Percentiles rank a stretch among this genome's conserved stretches.
These are phyloP conservation scores for Trichonephila clavipes DNA, from an alignment of 1,140 invertebrate genomes.

Conservation along the genomic window DNA sequence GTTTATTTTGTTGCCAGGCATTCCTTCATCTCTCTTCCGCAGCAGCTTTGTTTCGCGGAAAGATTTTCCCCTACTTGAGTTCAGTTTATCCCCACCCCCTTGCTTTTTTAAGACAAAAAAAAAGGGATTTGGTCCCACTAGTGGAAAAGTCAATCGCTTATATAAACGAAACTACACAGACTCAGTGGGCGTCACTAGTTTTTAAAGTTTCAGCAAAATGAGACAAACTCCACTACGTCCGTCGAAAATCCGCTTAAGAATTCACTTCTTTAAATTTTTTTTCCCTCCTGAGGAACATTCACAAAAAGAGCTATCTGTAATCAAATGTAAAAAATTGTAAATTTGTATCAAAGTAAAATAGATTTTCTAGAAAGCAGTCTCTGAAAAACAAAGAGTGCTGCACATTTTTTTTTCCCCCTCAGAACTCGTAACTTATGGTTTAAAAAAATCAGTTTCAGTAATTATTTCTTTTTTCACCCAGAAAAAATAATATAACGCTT, in stretches of 20 bases:
- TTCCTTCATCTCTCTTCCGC: conserved; percentile 47
- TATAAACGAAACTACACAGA: conserved; percentile 51
- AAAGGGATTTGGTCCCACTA: conserved; percentile 31
- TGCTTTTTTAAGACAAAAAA: background rate
- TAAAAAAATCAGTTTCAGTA: too few species aligned
- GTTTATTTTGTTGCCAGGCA: conserved; percentile 28
- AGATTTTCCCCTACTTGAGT: background rate
- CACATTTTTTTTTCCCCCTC: too few species aligned
- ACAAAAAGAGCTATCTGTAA: too few species aligned
- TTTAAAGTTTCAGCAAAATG: background rate
- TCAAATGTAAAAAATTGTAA: too few species aligned
- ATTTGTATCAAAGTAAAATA: too few species aligned
- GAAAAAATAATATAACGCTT: too few species aligned
- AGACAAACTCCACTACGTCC: background rate
- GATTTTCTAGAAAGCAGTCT: too few species aligned
- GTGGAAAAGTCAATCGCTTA: conserved; percentile 62
- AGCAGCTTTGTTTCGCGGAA: conserved; percentile 26
- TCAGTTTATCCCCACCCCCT: background rate
- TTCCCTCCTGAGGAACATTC: too few species aligned
- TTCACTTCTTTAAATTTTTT: background rate
- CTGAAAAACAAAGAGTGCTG: too few species aligned
- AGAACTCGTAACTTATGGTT: too few species aligned
- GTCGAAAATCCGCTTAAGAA: conserved; percentile 12
- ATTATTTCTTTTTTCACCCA: too few species aligned
- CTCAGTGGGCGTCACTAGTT: conserved; percentile 45